A percentile compares a stretch with the other conserved stretches of the same genome.
phyloP scores from a whole-genome alignment of 2,113 vertebrate genomes.

The Acinonyx jubatus region DNA sequence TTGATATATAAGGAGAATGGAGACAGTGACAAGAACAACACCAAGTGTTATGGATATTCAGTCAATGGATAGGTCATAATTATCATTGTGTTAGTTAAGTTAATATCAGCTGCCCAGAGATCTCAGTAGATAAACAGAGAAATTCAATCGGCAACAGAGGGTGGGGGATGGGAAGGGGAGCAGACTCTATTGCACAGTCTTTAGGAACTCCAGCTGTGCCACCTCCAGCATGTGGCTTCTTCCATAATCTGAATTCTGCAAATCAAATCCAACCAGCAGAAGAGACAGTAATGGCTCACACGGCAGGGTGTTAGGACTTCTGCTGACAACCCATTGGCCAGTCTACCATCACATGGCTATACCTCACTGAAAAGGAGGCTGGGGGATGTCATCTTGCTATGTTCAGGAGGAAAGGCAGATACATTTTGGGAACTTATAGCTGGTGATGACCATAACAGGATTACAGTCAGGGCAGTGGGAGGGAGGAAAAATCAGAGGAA shows the following conservation, averaged over 20 bases:
- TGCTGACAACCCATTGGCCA: neutral
- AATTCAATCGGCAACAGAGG: fast-evolving
- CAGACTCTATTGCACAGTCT: neutral
- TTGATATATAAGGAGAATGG: neutral
- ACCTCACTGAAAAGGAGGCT: neutral
- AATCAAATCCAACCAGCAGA: neutral
- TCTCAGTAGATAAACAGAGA: neutral
- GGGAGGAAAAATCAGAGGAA: neutral
- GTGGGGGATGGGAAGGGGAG: neutral
- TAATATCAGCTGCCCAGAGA: neutral
- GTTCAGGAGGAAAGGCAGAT: neutral
- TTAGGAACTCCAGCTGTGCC: neutral
- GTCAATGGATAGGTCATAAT: neutral
- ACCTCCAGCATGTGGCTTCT: neutral
- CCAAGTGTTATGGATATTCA: neutral
- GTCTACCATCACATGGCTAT: too few relatives aligned
- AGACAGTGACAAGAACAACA: neutral
- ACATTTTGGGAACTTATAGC: neutral
- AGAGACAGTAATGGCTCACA: neutral
- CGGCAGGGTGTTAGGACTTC: neutral
- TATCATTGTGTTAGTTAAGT: neutral
- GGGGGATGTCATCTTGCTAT: neutral
- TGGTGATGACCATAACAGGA: neutral
- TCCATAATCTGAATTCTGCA: too few relatives aligned
- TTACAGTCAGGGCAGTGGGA: neutral